phyloP scores from a whole-genome alignment of 1,140 invertebrate species.

The Akabosia matsudoensis region DNA sequence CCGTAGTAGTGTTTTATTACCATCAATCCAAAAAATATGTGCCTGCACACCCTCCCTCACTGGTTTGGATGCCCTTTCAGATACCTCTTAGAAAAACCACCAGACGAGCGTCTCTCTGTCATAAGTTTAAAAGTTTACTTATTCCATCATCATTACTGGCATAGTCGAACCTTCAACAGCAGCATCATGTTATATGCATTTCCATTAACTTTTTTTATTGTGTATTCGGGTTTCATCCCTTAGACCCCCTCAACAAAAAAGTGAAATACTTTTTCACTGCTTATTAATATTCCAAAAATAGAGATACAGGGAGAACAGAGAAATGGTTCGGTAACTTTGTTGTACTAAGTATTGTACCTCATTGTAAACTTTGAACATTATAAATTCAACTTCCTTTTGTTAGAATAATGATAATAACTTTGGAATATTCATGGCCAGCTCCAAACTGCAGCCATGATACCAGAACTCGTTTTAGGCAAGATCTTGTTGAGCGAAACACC shows the following conservation, averaged over 20 bases:
- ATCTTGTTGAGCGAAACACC: no score
- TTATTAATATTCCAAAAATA: conserved; percentile 18
- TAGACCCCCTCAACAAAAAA: background rate
- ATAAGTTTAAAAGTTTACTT: background rate
- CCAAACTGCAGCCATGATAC: background rate
- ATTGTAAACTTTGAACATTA: background rate
- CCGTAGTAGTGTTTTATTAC: conserved; percentile 8
- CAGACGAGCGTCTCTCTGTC: no score
- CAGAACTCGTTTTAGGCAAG: no score
- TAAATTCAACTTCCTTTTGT: background rate
- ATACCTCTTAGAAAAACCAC: no score
- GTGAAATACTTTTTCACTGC: background rate
- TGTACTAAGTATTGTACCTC: background rate
- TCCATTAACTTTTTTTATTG: background rate
- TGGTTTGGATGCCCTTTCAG: no score
- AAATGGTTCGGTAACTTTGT: background rate
- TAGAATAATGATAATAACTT: background rate
- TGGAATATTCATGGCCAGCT: conserved; percentile 6
- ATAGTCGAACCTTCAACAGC: background rate
- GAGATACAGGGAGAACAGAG: background rate
- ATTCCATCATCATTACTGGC: background rate
- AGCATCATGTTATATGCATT: background rate
- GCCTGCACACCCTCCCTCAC: background rate
- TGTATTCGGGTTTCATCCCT: background rate
- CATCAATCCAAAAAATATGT: background rate